Base-by-base conservation (phyloP, 2,113 vertebrate genomes). In the Puma concolor region DNA sequence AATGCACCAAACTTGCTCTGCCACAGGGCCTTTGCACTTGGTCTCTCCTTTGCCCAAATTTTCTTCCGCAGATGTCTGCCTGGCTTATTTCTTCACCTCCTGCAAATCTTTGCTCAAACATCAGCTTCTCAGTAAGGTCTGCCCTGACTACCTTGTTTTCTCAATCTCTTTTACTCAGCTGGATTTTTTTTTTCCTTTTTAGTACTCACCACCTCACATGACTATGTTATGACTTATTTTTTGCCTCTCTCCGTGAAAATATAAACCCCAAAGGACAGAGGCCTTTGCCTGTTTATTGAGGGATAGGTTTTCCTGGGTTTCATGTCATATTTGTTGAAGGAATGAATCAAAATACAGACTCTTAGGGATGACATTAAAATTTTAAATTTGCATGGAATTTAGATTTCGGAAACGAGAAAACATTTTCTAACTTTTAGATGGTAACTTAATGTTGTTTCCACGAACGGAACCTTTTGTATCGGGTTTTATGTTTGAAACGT, bases 341-440 rank as follows among this genome's bases (percentile, higher is more conserved):
- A 84, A 50, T 66, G 44, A 89, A 74, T 94, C 90, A 87, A 95
- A 88, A 84, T 21, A 52, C 21, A 83, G 81, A 77, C 38, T 25
- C 31, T n/a, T 57, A 84, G 23, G 25, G 50, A 69, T 64, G 71
- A 77, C 54, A 83, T 88, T 82, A 74, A 63, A 57, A 82, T 13
- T 91, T 90, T 87, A 66, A 83, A 69, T 97, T 80, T 96, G 17
- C 67, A 81, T 21, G 36, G 64, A 83, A 83, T 67, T 76, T 86
- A 94, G 71, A 85, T 79, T 31, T 81, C 52, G 71, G 67, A 81
- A 38, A 66, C 69, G 41, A 41, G 33, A 57, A 87, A 54, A 50
- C 50, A 31, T 74, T 85, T 95, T 87, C 48, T 71, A 81, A 77
- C 89, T 94, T 95, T 93, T 64, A 88, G 88, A 81, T 6, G 83